Evolutionary conservation across 2,888 invertebrate species (phyloP), one percentile per base, ranked within the genome.

Genomic region (Bellardia pandia): DNA sequence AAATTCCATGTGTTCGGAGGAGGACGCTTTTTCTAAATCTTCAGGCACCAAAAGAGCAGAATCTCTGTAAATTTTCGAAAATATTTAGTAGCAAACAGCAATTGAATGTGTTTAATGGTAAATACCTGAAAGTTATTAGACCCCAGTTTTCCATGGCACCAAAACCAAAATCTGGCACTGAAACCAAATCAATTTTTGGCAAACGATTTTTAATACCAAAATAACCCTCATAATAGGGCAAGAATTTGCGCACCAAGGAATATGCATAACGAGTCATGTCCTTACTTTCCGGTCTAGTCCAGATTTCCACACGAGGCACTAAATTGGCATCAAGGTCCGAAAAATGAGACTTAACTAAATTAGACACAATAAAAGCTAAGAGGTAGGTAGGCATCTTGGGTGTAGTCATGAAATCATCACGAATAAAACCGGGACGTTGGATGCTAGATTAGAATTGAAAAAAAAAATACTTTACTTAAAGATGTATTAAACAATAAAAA

Each of bases 311-410:
- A 9, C 90, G 90, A 2, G 94, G 93, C 86, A 89, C 85, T 16
- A 91, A 86, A 51, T 85, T 88, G 48, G 90, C 89, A 83, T 93
- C 92, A 9, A 90, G 45, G 16, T 90, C 89, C 1, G 92, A 91
- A 83, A 89, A 92, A 40, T 91, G 90, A 0, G 93, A 91, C 83
- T 93, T 93, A 0, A 92, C 92, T 89, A 95, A 94, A 89, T 95
- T 94, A 14, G 95, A 94, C 3, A 95, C 94, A 88, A 95, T 93
- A 90, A 96, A 95, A 0, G 96, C 96, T 5, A 97, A 95, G 56
- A 96, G 93, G 91, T 97, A 97, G 0, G 97, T 96, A 56, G 96
- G 95, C 96, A 97, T 97, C 74, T 95, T 95, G 1, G 96, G 95
- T 0, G 96, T 95, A 69, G 93, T 94, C 84, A 95, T 92, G 89